These are phyloP conservation scores for Aurelia coerulea DNA, from an alignment of 30 jellyfish, hydroid and myxozoan species.

Conservation along the genomic window DNA sequence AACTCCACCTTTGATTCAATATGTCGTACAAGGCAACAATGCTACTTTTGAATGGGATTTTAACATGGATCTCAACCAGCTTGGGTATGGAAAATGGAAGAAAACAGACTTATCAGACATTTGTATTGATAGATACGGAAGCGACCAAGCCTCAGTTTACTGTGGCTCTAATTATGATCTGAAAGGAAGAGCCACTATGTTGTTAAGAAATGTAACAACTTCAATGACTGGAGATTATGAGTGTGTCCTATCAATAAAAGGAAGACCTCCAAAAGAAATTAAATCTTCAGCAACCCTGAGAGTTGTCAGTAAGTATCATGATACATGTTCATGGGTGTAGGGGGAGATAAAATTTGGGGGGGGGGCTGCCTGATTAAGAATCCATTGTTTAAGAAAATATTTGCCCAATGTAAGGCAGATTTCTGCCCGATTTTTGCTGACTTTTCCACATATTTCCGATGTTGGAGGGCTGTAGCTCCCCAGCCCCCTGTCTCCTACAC, in stretches of 20 bases:
- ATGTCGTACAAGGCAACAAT: slow-evolving; percentile 18
- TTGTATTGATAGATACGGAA: background rate
- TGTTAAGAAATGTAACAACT: slow-evolving; percentile 12
- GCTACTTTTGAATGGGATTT: slow-evolving; percentile 53
- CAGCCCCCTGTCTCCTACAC: too few relatives aligned
- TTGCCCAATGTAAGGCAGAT: too few relatives aligned
- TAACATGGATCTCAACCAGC: background rate
- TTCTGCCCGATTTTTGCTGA: too few relatives aligned
- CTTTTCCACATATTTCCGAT: too few relatives aligned
- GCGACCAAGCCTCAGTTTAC: background rate
- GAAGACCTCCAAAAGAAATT: background rate
- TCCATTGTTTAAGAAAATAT: too few relatives aligned
- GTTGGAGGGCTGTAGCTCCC: too few relatives aligned
- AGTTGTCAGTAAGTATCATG: slow-evolving; percentile 54
- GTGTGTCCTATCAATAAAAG: slow-evolving; percentile 5
- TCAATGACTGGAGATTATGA: slow-evolving; percentile 14
- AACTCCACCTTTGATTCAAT: slow-evolving; percentile 45
- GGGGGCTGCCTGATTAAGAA: too few relatives aligned
- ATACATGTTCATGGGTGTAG: too few relatives aligned
- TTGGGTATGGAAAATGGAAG: background rate
- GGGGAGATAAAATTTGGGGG: too few relatives aligned
- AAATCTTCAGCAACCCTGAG: background rate
- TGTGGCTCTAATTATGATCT: background rate
- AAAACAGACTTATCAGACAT: background rate
- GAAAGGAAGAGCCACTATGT: background rate